Evolutionary conservation across 2,888 invertebrate genomes (phyloP), one percentile per base, ranked within the genome.

Genomic region (Campopleginae sp.): DNA sequence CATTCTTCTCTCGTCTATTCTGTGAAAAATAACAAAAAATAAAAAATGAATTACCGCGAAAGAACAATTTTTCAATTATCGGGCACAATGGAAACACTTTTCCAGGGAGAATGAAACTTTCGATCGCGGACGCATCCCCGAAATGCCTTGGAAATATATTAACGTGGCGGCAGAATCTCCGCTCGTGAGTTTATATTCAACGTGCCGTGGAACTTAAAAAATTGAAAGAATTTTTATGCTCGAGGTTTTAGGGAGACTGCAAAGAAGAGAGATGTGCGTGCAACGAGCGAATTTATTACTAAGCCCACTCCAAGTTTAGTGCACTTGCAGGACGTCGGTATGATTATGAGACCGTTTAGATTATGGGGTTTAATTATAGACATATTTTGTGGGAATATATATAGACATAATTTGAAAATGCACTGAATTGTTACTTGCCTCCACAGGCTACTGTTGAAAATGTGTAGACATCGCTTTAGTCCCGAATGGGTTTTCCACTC

Each of bases 291-390:
- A 51, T 71, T 82, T 44, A 65, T 54, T 63, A n/a, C n/a, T n/a
- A 51, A 65, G 42, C 70, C 70, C 46, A 14, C 63, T 68, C 58
- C 27, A 44, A 42, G 51, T 48, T 6, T 79, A 51, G 46, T 72
- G 6, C 23, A 48, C 80, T 61, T 58, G 63, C 17, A 8, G 6
- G n/a, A 4, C 48, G 42, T 33, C 19, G 58, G 63, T 58, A 31
- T 23, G 70, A 63, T 38, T 44, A 31, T 42, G 38, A 66, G 61
- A 48, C 10, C 61, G 80, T 77, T 76, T 76, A 70, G 58, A 77
- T 75, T 84, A 80, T 80, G 85, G 87, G 88, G 89, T 90, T 91
- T 91, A 92, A 92, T 91, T 91, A 91, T 91, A 89, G 89, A 90
- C 91, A 91, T 90, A 91, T 90, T 91, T 90, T 89, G 89, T 88